A percentile compares a stretch with the other conserved stretches of the same genome.
Conservation (phyloP, 64 coral and sea anemone genomes). For the Pachyseris speciosa region DNA sequence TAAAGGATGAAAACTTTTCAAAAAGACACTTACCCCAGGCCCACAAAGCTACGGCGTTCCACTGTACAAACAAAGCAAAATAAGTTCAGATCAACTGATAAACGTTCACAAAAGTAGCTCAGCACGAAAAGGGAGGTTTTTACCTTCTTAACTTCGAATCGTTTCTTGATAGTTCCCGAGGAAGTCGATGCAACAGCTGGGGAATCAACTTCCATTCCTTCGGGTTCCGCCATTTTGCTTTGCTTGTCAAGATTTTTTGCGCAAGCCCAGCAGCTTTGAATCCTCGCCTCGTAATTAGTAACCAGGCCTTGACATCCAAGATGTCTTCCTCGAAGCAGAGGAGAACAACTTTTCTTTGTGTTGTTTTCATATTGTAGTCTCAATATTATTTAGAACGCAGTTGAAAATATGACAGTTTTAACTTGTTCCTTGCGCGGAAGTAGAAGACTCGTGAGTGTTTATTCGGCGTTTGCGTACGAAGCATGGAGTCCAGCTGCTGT, state of each 20-base stretch:
- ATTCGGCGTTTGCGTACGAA: not conserved
- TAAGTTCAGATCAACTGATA: not conserved
- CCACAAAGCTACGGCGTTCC: slow-evolving; percentile 99
- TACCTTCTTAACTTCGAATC: slow-evolving; percentile 99
- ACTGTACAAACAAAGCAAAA: slow-evolving; percentile 68
- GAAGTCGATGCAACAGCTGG: slow-evolving; percentile 84
- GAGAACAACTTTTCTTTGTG: not conserved
- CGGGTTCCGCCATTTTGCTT: slow-evolving; percentile 85
- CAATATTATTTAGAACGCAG: not conserved
- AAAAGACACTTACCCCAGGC: slow-evolving; percentile 87
- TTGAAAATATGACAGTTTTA: not conserved
- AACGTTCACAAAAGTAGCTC: not conserved
- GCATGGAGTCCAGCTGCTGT: not conserved
- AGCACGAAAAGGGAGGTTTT: not conserved
- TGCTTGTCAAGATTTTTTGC: not conserved
- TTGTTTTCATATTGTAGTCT: not conserved
- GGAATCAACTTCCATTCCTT: slow-evolving; percentile 90
- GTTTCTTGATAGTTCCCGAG: slow-evolving; percentile 77
- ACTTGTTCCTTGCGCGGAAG: not conserved
- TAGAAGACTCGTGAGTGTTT: not conserved
- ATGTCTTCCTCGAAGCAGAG: not conserved
- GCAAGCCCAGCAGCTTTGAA: slow-evolving; percentile 21
- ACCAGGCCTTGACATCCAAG: slow-evolving; percentile 15
- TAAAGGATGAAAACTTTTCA: not conserved
- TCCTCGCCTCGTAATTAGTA: not conserved